phyloP scores from a whole-genome alignment of 2,113 vertebrate genomes.

The Lethenteron reissneri region DNA sequence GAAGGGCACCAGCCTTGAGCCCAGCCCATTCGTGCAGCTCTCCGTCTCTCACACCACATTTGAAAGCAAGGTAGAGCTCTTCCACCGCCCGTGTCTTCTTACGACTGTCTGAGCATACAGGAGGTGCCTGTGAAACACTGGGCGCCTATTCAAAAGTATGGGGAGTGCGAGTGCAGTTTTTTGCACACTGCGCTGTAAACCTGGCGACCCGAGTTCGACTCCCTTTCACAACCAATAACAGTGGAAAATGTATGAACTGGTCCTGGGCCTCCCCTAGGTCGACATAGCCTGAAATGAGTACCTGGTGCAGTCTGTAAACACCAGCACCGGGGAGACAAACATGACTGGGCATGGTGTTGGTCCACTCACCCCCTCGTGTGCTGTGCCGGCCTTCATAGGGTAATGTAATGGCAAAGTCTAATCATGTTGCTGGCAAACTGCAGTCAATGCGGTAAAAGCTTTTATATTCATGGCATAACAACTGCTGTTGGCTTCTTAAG shows the following conservation, averaged over 20 bases:
- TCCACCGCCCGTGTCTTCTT: background rate
- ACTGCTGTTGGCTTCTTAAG: no score
- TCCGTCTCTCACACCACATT: conserved; percentile 50
- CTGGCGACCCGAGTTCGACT: background rate
- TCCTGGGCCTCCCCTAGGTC: background rate
- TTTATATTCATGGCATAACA: no score
- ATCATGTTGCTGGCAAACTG: no score
- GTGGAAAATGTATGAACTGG: background rate
- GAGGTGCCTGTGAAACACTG: background rate
- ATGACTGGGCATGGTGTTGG: no score
- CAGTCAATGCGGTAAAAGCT: no score
- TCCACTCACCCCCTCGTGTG: no score
- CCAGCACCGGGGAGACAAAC: no score
- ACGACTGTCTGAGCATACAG: background rate
- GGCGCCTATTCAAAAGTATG: background rate
- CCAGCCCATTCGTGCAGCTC: conserved; percentile 65
- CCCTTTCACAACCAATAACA: background rate
- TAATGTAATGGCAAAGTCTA: no score
- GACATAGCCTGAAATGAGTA: no score
- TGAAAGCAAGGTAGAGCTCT: conserved; percentile 56
- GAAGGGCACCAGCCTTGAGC: conserved; percentile 58
- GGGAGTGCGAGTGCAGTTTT: background rate
- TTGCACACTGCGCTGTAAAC: background rate
- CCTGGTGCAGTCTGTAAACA: no score
- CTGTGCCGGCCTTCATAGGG: no score